Conservation (phyloP, 23 tunicate species). For the Clavelina lepadiformis region DNA sequence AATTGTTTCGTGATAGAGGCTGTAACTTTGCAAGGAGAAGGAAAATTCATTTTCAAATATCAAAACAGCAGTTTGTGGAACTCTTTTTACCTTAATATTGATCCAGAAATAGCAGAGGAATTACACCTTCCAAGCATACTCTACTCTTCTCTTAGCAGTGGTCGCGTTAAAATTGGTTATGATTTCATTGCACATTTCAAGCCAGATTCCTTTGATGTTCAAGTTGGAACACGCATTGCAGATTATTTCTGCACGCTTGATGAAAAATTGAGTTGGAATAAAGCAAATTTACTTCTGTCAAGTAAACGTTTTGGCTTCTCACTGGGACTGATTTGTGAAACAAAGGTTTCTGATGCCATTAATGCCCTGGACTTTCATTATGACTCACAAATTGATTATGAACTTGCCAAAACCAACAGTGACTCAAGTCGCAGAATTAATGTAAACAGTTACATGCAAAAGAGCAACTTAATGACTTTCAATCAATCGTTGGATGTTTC, state of each 20-base stretch:
- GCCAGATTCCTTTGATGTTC: not conserved
- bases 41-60: not conserved
- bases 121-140: not conserved
- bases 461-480: not conserved
- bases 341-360: not conserved
- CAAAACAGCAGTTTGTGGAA: not conserved
- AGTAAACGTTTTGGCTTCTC: no score
- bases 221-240: not conserved
- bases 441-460: not conserved
- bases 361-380: not conserved
- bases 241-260: not conserved
- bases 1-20: conserved; percentile 4
- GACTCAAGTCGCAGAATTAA: not conserved
- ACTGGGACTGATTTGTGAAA: not conserved
- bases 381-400: not conserved
- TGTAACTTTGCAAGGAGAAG: not conserved
- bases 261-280: not conserved
- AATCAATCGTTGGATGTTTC: not conserved
- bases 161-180: not conserved
- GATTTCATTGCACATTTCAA: not conserved
- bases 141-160: not conserved
- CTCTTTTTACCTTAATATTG: not conserved
- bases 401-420: not conserved
- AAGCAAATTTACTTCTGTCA: not conserved
- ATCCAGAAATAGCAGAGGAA: not conserved